Evolutionary conservation across 1,140 invertebrate species (phyloP), one percentile per base, ranked within the genome.

Genomic region (Pectinophora gossypiella): DNA sequence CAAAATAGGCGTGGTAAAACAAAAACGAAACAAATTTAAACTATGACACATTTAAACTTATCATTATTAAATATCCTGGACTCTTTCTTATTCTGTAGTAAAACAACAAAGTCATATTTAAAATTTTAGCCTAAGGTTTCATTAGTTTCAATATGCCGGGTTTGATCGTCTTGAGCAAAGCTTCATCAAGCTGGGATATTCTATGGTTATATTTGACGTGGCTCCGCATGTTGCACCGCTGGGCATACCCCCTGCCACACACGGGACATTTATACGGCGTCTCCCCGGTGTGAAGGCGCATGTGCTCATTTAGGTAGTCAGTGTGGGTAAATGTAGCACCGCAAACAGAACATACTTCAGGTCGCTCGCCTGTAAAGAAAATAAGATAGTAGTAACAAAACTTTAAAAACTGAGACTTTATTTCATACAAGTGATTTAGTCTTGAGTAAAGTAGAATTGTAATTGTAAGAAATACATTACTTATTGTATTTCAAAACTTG

Each of bases 261-360:
- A 93, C 83, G 5, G 90, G 89, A 70, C 94, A 95, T 62, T 91
- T 89, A 82, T 92, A 94, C 4, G 94, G 94, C 27, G 91, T 91
- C 62, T 95, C 94, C 1, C 95, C 91, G 0, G 93, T 94, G 60
- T 94, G 93, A 7, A 92, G 90, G 13, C 92, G 73, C 87, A 92
- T 91, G 62, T 94, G 93, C 61, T 92, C 90, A 44, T 89, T 91
- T 6, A 93, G 59, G 55, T 88, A 88, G 42, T 87, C 83, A 38
- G 74, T 71, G 47, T 88, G 87, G 55, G 68, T 87, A 62, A 88
- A 88, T 35, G 76, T 74, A 0, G 74, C 68, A 2, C 71, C 72
- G 54, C 87, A 88, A 48, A 85, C 64, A 19, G 48, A 56, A 49
- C 87, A 88, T 6, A 79, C 75, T 16, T 82, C 84, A 47, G 87